Evolutionary conservation across 2,113 vertebrate species (phyloP).

Genomic region (Nycticryphes semicollaris): DNA sequence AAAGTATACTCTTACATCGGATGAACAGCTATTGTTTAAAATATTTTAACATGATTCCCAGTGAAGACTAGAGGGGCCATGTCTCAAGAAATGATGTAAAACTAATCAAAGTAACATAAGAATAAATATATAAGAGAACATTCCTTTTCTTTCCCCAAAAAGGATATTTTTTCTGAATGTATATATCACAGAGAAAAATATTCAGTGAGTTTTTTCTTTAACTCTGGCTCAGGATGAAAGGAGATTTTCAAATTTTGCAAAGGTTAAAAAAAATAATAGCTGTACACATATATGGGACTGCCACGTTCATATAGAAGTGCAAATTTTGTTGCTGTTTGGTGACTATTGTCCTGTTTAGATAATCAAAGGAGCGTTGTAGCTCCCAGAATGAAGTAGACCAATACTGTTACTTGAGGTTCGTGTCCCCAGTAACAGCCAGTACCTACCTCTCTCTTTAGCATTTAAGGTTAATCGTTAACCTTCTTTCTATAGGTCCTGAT

Average conservation of each 20-base stretch:
- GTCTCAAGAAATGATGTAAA: not conserved
- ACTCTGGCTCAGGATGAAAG: not conserved
- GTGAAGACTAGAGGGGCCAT: not conserved
- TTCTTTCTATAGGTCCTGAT: not conserved
- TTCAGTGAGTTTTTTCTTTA: not conserved
- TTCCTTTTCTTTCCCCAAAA: not conserved
- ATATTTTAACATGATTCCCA: not conserved
- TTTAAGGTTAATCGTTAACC: not conserved
- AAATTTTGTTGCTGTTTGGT: not conserved
- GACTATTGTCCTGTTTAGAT: not conserved
- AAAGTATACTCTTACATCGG: not conserved
- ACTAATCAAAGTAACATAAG: not conserved
- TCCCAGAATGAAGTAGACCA: not conserved
- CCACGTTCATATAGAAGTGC: not conserved
- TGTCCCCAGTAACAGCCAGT: not conserved
- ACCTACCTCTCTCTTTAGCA: not conserved
- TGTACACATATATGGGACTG: not conserved
- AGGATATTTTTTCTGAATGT: not conserved
- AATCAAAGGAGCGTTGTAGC: not conserved
- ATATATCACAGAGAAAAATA: not conserved
- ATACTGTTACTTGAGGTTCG: not conserved
- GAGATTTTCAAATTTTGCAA: not conserved
- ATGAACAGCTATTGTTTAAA: constrained; percentile 16
- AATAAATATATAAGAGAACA: not conserved
- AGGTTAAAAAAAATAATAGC: not conserved